Evolutionary conservation across 1,140 invertebrate species (phyloP), one percentile per base, ranked within the genome.

Genomic region (Drosophila cardini): DNA sequence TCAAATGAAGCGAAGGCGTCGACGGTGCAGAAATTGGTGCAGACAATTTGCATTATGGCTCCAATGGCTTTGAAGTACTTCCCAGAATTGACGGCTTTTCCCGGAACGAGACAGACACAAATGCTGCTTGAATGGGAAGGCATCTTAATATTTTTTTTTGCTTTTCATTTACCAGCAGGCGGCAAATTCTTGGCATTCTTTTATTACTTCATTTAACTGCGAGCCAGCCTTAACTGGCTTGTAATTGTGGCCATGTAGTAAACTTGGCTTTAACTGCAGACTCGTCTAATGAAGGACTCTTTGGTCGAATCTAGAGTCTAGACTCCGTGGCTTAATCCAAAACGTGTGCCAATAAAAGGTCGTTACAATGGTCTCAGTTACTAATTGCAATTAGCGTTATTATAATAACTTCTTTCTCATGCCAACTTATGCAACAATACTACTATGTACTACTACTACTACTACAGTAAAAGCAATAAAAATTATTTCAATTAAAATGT

Each of bases 31-130:
- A 16, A 58, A 58, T 57, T 65, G 62, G 43, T 48, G 62, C 55
- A 69, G 72, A 74, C 65, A 76, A 86, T 86, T 86, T 87, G 83
- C 82, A 86, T 86, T 79, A 76, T 42, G 61, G 32, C 11, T 61
- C 45, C 57, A 21, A 61, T 11, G 60, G 11, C 61, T 80, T 85
- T 80, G 68, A 85, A 77, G 81, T 85, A 52, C 42, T 80, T 73
- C 76, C 43, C 61, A 64, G 50, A 65, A 65, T 11, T 34, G 38
- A 43, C 50, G 63, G 21, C 21, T 42, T 43, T 64, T 64, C 34
- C 18, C 21, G 7, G 67, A 70, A 70, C 32, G 42, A 46, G 34
- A n/a, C 4, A 21, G 42, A 26, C 16, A 62, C 32, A 48, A 11
- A 48, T 13, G 26, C 30, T 42, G n/a, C 21, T 38, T 3, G 8